phyloP scores from a whole-genome alignment of 35 echinoderm and acorn worm genomes.

The Patiria miniata region DNA sequence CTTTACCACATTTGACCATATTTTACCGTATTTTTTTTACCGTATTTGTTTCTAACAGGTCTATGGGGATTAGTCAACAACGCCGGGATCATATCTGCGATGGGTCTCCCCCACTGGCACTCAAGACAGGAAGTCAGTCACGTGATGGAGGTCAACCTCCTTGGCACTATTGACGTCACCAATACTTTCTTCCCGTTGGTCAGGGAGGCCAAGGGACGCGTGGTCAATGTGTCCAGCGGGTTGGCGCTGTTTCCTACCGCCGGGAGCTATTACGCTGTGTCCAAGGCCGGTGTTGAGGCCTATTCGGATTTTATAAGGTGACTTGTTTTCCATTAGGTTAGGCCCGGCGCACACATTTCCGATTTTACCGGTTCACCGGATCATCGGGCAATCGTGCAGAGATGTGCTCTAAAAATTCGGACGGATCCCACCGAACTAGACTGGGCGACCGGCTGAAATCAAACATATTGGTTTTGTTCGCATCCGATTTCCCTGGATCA shows the following conservation, averaged over 20 bases:
- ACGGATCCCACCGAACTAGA: no score
- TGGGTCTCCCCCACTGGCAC: conserved; percentile 35
- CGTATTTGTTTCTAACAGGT: no score
- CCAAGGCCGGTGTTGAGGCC: conserved; percentile 45
- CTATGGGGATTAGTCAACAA: conserved; percentile 66
- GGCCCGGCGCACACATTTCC: no score
- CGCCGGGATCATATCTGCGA: conserved; percentile 29
- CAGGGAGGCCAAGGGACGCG: conserved; percentile 29
- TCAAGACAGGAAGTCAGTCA: conserved; percentile 31
- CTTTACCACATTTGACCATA: no score
- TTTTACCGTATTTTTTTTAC: no score
- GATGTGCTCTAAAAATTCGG: no score
- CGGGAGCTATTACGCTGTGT: conserved; percentile 21
- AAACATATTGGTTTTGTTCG: no score
- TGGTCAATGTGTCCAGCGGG: conserved; percentile 56
- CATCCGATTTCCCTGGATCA: no score
- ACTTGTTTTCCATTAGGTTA: no score
- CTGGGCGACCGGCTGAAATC: no score
- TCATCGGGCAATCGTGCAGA: no score
- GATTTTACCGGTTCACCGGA: no score
- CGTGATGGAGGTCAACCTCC: conserved; percentile 43
- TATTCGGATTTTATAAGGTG: conserved; percentile 59
- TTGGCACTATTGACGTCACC: conserved; percentile 56
- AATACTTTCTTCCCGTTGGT: conserved; percentile 40
- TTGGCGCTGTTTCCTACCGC: conserved; percentile 20